A percentile compares a stretch with the other conserved stretches of the same genome.
These are phyloP conservation scores for Vidua chalybeata DNA, from an alignment of 2,113 vertebrate species.

Conservation along the genomic window DNA sequence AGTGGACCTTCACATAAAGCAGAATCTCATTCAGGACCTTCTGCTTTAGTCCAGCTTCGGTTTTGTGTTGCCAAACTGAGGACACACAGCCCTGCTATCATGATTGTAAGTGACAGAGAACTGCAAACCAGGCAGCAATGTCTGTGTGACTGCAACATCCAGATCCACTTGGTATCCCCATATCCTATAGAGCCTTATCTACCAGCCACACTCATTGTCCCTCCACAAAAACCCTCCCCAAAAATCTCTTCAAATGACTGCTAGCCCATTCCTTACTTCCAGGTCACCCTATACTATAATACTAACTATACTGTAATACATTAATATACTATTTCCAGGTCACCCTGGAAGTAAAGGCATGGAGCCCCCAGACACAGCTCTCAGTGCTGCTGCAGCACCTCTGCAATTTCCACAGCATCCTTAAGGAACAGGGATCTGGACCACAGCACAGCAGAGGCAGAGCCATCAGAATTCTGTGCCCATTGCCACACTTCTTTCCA, in stretches of 20 bases:
- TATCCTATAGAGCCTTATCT: fast-evolving
- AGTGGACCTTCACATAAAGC: background rate
- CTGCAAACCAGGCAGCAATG: background rate
- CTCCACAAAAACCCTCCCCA: background rate
- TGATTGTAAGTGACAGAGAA: fast-evolving
- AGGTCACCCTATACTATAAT: too few relatives aligned
- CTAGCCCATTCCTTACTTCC: background rate
- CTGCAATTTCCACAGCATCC: background rate
- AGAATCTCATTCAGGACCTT: background rate
- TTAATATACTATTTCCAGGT: too few relatives aligned
- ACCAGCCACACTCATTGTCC: background rate
- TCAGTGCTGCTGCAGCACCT: background rate
- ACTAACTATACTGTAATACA: too few relatives aligned
- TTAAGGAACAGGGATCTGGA: background rate
- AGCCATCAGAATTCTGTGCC: background rate
- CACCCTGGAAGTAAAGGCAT: background rate
- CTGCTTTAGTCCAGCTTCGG: background rate
- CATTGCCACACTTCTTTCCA: background rate
- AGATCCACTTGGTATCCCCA: background rate
- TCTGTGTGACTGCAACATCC: background rate
- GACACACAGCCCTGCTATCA: background rate
- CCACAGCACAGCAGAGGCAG: background rate
- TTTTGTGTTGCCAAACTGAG: background rate
- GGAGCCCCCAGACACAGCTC: background rate
- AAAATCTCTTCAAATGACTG: background rate